Evolutionary conservation across 2,888 invertebrate species (phyloP), one percentile per base, ranked within the genome.

Genomic region (Rhabditophanes sp.): DNA sequence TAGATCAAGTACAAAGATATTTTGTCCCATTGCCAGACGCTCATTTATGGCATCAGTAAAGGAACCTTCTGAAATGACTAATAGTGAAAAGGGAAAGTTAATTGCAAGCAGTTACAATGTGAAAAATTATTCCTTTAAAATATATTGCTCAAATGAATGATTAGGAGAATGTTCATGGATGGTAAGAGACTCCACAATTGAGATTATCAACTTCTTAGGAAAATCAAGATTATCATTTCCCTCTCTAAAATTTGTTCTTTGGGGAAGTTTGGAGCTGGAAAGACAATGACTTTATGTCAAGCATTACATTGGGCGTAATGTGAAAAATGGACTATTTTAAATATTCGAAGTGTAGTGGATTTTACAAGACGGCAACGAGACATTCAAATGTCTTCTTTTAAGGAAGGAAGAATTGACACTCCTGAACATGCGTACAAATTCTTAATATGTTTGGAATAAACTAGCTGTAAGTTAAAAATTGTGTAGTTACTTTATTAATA

Each of bases 351-450:
- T 25, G 56, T 56, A 57, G 24, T n/a, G 33, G n/a, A 17, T 21
- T n/a, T n/a, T n/a, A n/a, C n/a, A n/a, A n/a, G n/a, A n/a, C n/a
- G n/a, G n/a, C n/a, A n/a, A n/a, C n/a, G 78, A 61, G 85, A 85
- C 68, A 73, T 75, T 47, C 72, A 77, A 1, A 75, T 75, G 65
- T 82, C 84, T 0, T 65, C 72, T 8, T 73, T 74, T 0, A 75
- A 73, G 28, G 77, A 79, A 45, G 80, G 78, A 1, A 74, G 75
- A 33, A 74, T 81, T 9, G 85, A 93, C 66, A 67, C 83, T 35
- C 85, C 88, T 0, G 65, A 82, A 3, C 80, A 84, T 61, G 80
- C 83, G 1, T 80, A 80, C 0, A 72, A 76, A 1, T 88, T 87
- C 82, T 70, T 90, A 41, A 14, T 35, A 33, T n/a, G n/a, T 43